Evolutionary conservation across 2,888 invertebrate species (phyloP).

Genomic region (Microdon myrmicae): DNA sequence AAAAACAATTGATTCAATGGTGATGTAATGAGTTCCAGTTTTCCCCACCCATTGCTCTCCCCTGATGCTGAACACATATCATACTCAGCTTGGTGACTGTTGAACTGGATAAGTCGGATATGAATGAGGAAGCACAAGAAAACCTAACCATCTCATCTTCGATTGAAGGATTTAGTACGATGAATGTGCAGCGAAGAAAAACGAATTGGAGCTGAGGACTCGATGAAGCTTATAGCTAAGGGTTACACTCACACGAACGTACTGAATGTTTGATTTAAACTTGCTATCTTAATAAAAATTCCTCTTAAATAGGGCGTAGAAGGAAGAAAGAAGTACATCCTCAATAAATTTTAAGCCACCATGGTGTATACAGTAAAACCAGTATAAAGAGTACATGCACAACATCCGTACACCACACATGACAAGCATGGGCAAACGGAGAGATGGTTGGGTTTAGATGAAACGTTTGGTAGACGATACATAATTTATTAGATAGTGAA

Average conservation of each 20-base stretch:
- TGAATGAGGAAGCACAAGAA: conserved; percentile 8
- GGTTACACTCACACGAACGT: conserved; percentile 7
- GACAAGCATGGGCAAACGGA: too few species aligned
- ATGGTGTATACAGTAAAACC: too few species aligned
- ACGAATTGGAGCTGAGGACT: too few species aligned
- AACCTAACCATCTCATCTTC: not conserved
- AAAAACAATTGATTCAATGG: conserved; percentile 13
- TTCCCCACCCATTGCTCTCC: conserved; percentile 17
- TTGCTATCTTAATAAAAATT: conserved; percentile 33
- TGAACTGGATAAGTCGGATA: not conserved
- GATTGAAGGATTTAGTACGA: too few species aligned
- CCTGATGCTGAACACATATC: conserved; percentile 22
- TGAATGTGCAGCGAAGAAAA: too few species aligned
- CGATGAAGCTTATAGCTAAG: too few species aligned
- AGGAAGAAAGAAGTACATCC: conserved; percentile 19
- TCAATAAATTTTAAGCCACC: conserved; percentile 25
- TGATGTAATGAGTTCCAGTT: conserved; percentile 26
- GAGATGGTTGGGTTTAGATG: too few species aligned
- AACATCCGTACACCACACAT: too few species aligned
- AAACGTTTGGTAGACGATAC: too few species aligned
- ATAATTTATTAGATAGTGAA: too few species aligned
- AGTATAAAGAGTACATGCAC: too few species aligned
- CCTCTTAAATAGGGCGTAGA: conserved; percentile 2
- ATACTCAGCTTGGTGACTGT: not conserved
- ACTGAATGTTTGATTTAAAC: conserved; percentile 16